Evolutionary conservation across 53 echinoderm and acorn worm species (phyloP), one percentile per base, ranked within the genome.

Genomic region (Hippasteria phrygiana): DNA sequence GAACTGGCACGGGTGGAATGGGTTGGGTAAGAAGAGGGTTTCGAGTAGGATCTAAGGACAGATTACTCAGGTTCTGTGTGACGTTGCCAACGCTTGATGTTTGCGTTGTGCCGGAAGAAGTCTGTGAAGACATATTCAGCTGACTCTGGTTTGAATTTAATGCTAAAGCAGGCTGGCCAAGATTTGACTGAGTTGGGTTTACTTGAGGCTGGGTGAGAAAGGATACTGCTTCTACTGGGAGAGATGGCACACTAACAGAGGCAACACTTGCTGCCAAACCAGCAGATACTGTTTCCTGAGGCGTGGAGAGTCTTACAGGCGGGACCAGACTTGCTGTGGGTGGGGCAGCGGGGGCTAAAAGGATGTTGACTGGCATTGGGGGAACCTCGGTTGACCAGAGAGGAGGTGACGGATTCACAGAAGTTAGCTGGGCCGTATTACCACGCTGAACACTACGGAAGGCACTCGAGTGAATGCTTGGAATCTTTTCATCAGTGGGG

Each of bases 331-430:
- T 91, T 16, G 71, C 88, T 1, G 87, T 82, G 45, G 87, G 85
- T 39, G 91, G 65, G 22, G 87, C 80, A 20, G 95, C 95, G 47
- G 97, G 93, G 28, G 97, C 95, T 18, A 97, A 74, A 18, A 97
- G 93, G 59, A 97, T 97, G 56, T 97, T 97, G 73, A 89, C 92
- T 8, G 97, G 92, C 51, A 95, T 90, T 28, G 97, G 62, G 1
- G 97, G 93, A 35, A 95, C 91, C 83, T 93, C 95, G 26, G 95
- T 77, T 26, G 95, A 92, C 97, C 97, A 97, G 5, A 97, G 87
- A n/a, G 97, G 97, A n/a, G 95, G 95, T 1, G 97, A 97, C 11
- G 97, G 97, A 45, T 93, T 97, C 27, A 97, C 92, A 28, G 92
- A 88, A 2, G 90, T 73, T 7, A 89, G n/a, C 73, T 51, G 64